Conservation (phyloP, 2,113 vertebrate genomes). For the Carettochelys insculpta region DNA sequence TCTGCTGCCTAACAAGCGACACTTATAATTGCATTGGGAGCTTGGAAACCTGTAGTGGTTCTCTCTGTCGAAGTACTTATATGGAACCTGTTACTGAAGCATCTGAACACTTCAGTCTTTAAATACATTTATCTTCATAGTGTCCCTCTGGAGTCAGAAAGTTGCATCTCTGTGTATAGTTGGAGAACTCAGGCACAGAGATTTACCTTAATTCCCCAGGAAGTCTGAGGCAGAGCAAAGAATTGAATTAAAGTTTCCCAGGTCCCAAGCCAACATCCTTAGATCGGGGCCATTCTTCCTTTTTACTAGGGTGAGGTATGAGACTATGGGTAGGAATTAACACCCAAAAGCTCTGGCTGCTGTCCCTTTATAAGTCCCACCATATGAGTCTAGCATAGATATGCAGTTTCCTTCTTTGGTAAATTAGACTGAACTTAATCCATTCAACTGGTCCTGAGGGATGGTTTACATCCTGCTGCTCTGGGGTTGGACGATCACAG, state of each 20-base stretch:
- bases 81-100: not conserved
- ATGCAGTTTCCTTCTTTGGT: not conserved
- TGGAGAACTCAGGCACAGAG: not conserved
- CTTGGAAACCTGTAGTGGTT: not conserved
- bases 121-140: not conserved
- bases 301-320: not conserved
- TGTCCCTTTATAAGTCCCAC: not conserved
- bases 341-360: not conserved
- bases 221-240: not conserved
- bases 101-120: not conserved
- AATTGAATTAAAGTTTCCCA: constrained; percentile 6
- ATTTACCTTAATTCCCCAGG: not conserved
- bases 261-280: not conserved
- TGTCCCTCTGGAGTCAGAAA: not conserved
- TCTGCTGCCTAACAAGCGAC: not conserved
- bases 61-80: rapidly evolving
- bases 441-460: not conserved
- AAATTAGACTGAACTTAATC: not conserved
- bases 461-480: not conserved
- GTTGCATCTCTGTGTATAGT: not conserved
- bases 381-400: constrained; percentile 2
- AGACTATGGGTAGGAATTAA: not conserved
- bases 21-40: not conserved
- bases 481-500: constrained; percentile 9
- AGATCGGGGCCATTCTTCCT: constrained; percentile 6